Base-by-base conservation (phyloP, 2,888 invertebrate genomes). In the Macrosoma leucophasiata region DNA sequence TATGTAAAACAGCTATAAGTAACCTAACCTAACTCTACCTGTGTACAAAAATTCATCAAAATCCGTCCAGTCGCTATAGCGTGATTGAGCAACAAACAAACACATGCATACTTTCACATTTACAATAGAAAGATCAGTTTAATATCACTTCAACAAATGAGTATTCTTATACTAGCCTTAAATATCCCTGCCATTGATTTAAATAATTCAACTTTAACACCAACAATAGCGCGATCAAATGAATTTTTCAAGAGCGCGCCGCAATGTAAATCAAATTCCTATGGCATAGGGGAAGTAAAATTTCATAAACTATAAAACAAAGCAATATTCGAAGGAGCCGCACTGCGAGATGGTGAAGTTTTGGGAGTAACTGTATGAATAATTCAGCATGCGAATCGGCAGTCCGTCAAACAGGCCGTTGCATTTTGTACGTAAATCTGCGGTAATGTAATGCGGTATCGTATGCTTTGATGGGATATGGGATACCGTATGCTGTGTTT, bases 361-460 rank as follows among this genome's bases (percentile, higher is more conserved):
- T 74, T 62, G 66, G 72, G 58, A 52, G 55, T 56, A 51, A 58
- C 55, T 50, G 58, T 62, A 77, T 84, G 84, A 81, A 84, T 84
- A 68, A 84, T 84, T 79, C 84, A 82, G 55, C 42, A 59, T 64
- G 61, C 73, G 78, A 66, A 66, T 74, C 71, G 72, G 77, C 77
- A 72, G 81, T 81, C 71, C 77, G 73, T 84, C 84, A 82, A 62
- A 68, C 57, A 52, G 55, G 58, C 53, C 39, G 64, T 58, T 81
- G 81, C 79, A 81, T 78, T 75, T 67, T 62, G 63, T 58, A 62
- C 67, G 68, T 69, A 74, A 69, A 79, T 77, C 72, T 69, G 65
- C 48, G 51, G 63, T 69, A 67, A 69, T 74, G 69, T 71, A 26
- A 22, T 13, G 18, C 21, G 25, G 29, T 29, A 35, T 29, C 15